A percentile compares a stretch with the other conserved stretches of the same genome.
These are phyloP conservation scores for Lacerta viridis DNA, from an alignment of 2,797 vertebrate genomes.

Conservation along the genomic window DNA sequence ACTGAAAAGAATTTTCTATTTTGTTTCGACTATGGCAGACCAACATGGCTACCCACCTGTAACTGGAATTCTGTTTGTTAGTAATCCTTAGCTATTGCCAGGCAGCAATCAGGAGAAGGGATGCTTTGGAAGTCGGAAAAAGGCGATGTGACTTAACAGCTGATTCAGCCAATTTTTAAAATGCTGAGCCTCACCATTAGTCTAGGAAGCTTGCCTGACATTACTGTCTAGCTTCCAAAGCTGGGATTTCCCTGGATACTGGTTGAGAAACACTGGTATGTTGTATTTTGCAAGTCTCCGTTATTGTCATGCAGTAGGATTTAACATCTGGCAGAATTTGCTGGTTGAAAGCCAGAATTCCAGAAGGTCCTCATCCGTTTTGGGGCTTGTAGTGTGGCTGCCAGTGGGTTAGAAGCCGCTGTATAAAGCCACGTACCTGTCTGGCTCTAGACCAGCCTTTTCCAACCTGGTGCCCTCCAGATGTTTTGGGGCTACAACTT, in stretches of 20 bases:
- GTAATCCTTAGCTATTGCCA: too few relatives aligned
- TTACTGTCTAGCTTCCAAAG: neutral
- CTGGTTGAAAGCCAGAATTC: neutral
- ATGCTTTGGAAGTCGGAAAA: neutral
- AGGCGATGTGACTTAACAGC: too few relatives aligned
- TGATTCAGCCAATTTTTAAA: neutral
- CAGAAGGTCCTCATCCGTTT: neutral
- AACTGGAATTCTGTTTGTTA: too few relatives aligned
- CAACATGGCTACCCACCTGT: too few relatives aligned
- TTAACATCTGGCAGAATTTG: neutral
- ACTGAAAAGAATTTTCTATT: too few relatives aligned
- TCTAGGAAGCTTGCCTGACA: neutral
- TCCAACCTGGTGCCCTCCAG: too few relatives aligned
- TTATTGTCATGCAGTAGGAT: neutral
- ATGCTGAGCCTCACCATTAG: neutral
- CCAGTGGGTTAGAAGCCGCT: neutral
- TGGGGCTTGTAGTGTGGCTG: neutral
- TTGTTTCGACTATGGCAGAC: too few relatives aligned
- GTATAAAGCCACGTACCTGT: neutral
- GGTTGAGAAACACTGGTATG: too few relatives aligned
- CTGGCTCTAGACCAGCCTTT: neutral
- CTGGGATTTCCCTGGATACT: neutral
- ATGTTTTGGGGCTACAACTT: too few relatives aligned
- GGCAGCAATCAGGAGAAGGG: too few relatives aligned
- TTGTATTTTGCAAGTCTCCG: neutral